Evolutionary conservation across 2,113 vertebrate species (phyloP).

Genomic region (Loxodonta africana): DNA sequence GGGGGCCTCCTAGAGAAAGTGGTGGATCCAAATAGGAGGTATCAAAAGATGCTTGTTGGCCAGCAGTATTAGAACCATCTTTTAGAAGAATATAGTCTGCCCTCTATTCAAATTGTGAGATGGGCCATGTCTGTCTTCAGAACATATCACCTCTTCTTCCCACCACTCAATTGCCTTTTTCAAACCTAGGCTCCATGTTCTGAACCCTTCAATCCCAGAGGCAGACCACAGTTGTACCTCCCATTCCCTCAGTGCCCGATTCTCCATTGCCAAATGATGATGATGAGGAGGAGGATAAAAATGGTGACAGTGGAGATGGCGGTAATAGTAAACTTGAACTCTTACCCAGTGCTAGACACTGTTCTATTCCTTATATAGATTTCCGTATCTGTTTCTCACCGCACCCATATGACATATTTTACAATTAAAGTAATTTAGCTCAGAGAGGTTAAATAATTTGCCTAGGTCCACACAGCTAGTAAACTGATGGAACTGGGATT

Average conservation of each 20-base stretch:
- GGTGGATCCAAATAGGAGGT: background rate
- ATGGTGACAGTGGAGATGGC: background rate
- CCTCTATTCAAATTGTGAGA: background rate
- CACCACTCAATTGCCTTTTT: background rate
- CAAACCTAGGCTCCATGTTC: background rate
- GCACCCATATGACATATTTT: background rate
- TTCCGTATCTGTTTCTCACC: background rate
- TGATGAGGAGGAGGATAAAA: background rate
- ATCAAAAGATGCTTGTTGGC: background rate
- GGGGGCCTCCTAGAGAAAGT: background rate
- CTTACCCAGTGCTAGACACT: background rate
- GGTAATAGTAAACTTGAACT: background rate
- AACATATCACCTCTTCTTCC: background rate
- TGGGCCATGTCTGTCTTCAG: background rate
- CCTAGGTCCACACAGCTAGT: background rate
- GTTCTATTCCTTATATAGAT: background rate
- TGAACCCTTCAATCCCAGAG: background rate
- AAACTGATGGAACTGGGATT: background rate
- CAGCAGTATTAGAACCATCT: background rate
- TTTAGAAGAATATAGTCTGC: background rate
- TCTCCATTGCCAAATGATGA: background rate
- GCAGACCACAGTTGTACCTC: background rate
- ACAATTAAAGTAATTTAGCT: background rate
- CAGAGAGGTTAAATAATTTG: background rate
- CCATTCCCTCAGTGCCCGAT: background rate